Percentiles rank a stretch among this genome's conserved stretches.
Evolutionary conservation across 2,113 vertebrate genomes (phyloP).

Genomic region (Antechinus stuartii): DNA sequence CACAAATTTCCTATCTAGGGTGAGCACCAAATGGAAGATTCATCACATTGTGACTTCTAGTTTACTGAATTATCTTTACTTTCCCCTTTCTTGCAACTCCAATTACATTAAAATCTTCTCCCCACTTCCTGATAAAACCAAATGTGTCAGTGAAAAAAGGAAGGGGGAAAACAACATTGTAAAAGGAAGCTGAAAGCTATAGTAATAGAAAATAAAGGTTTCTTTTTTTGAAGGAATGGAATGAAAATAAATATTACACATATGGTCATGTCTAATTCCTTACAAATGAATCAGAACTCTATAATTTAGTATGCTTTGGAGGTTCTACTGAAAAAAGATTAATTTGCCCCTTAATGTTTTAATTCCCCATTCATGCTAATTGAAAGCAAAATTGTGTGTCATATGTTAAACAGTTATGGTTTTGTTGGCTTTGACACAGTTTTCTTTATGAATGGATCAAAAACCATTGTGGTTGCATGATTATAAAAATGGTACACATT

Average conservation of each 20-base stretch:
- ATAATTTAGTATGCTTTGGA: neutral
- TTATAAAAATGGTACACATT: neutral
- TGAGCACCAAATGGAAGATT: neutral
- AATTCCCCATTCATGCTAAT: slow-evolving; percentile 38
- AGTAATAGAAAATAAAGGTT: neutral
- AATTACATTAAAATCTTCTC: neutral
- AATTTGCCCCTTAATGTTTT: slow-evolving; percentile 9
- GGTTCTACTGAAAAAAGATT: neutral
- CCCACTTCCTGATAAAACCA: no score
- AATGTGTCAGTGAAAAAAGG: no score
- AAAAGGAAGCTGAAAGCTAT: neutral
- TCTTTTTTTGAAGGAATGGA: slow-evolving; percentile 20
- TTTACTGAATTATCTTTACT: slow-evolving; percentile 4
- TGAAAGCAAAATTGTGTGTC: slow-evolving; percentile 16
- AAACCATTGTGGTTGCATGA: neutral
- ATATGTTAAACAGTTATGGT: neutral
- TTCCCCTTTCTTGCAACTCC: neutral
- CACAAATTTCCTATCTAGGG: neutral
- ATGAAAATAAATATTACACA: neutral
- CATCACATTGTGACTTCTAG: neutral
- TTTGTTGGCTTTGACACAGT: neutral
- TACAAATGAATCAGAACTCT: neutral
- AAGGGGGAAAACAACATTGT: neutral
- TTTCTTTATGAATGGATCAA: neutral
- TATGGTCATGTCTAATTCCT: neutral